Conservation (phyloP, 2,888 invertebrate genomes). For the Hartigia nigra region DNA sequence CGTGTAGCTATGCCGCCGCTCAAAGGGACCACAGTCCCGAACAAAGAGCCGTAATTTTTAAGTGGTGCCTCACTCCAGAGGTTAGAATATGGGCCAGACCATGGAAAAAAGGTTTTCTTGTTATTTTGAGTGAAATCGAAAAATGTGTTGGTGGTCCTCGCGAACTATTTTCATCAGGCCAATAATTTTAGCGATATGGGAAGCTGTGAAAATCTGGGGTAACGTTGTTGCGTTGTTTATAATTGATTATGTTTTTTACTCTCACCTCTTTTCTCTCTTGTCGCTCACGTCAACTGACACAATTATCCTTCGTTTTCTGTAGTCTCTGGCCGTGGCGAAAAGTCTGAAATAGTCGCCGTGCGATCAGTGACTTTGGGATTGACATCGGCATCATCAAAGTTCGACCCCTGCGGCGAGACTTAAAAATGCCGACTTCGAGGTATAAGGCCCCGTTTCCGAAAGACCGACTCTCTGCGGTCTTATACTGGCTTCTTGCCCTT, state of each 20-base stretch:
- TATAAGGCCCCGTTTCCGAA: slow-evolving; percentile 29
- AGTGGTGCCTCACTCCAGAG: slow-evolving; percentile 20
- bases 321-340: not conserved
- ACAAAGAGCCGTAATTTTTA: slow-evolving; percentile 35
- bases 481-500: slow-evolving; percentile 18
- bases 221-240: not conserved
- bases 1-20: slow-evolving; percentile 25
- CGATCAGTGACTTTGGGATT: slow-evolving; percentile 36
- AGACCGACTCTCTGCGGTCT: slow-evolving; percentile 9
- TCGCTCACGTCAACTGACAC: not conserved
- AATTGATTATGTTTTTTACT: not conserved
- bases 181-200: not conserved
- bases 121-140: not conserved
- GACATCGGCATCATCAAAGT: slow-evolving; percentile 58
- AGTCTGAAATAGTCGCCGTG: slow-evolving; percentile 7
- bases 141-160: not conserved
- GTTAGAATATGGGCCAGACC: not conserved
- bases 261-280: no score
- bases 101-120: not conserved
- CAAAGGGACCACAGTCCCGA: slow-evolving; percentile 23
- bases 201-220: not conserved
- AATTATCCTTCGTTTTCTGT: not conserved
- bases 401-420: slow-evolving; percentile 49
- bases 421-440: slow-evolving; percentile 47
- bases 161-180: not conserved